phyloP scores from a whole-genome alignment of 2,113 vertebrate genomes.

The Chaenogobius annularis region DNA sequence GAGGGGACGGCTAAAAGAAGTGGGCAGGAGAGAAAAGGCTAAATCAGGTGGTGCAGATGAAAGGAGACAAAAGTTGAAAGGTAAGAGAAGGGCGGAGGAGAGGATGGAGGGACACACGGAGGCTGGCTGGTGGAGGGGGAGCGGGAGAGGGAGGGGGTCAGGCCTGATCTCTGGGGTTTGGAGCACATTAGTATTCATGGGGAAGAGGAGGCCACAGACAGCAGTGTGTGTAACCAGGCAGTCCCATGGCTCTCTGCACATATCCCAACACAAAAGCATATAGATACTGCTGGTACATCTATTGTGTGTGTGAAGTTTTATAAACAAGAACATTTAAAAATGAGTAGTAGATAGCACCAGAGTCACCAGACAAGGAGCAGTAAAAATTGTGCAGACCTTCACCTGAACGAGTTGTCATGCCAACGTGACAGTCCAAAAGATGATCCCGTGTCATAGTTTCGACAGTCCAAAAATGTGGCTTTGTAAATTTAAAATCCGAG shows the following conservation, averaged over 20 bases:
- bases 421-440: background rate
- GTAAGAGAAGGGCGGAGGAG: slow-evolving; percentile 62
- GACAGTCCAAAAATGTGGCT: too few relatives aligned
- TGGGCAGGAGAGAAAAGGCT: slow-evolving; percentile 26
- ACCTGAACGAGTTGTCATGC: background rate
- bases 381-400: background rate
- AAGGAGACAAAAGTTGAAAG: slow-evolving; percentile 69
- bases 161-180: slow-evolving; percentile 78
- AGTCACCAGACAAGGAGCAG: background rate
- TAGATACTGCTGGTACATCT: slow-evolving; percentile 10
- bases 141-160: slow-evolving; percentile 50
- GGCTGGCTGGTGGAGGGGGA: background rate
- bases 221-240: slow-evolving; percentile 55
- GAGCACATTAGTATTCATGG: slow-evolving; percentile 79
- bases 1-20: slow-evolving; percentile 14
- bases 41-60: slow-evolving; percentile 47
- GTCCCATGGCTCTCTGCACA: slow-evolving; percentile 31
- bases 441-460: background rate
- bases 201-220: slow-evolving; percentile 79
- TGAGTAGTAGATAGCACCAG: background rate
- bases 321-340: background rate
- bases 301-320: background rate
- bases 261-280: slow-evolving; percentile 29
- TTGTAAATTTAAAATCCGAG: background rate
- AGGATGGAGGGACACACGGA: slow-evolving; percentile 36